These are phyloP conservation scores for Proterorhinus semilunaris DNA, from an alignment of 2,113 vertebrate genomes.

Conservation along the genomic window DNA sequence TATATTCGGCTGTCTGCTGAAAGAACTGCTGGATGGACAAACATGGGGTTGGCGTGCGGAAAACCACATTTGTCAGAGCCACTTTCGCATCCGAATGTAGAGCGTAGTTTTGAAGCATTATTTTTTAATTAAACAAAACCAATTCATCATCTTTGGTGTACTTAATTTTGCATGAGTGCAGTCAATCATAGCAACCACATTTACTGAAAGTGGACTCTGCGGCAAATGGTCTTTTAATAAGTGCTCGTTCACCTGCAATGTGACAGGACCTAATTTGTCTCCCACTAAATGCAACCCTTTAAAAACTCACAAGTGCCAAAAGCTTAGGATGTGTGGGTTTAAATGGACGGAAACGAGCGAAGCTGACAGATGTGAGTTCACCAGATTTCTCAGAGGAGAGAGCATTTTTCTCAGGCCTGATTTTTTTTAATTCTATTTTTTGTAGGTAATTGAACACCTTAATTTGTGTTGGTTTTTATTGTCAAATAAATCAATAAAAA, in stretches of 20 bases:
- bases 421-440: too few species aligned
- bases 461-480: too few species aligned
- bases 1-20: background rate
- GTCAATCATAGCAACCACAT: constrained; percentile 32
- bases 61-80: constrained; percentile 40
- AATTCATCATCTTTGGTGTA: constrained; percentile 40
- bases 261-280: constrained; percentile 30
- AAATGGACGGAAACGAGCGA: background rate
- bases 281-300: background rate
- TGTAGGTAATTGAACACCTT: too few species aligned
- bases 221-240: constrained; percentile 36
- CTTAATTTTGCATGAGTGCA: constrained; percentile 43
- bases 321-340: constrained; percentile 7
- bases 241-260: constrained; percentile 20
- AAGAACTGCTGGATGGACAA: constrained; percentile 36
- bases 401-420: background rate
- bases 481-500: too few species aligned
- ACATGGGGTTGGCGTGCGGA: constrained; percentile 11
- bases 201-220: constrained; percentile 26
- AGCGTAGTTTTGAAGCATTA: constrained; percentile 36
- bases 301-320: background rate
- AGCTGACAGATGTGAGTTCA: constrained; percentile 4
- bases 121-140: constrained; percentile 42
- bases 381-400: background rate
- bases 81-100: constrained; percentile 39